Percentiles rank a stretch among this genome's conserved stretches.
Evolutionary conservation across 2,888 invertebrate species (phyloP).

Genomic region (Chrysopilus asiliformis): DNA sequence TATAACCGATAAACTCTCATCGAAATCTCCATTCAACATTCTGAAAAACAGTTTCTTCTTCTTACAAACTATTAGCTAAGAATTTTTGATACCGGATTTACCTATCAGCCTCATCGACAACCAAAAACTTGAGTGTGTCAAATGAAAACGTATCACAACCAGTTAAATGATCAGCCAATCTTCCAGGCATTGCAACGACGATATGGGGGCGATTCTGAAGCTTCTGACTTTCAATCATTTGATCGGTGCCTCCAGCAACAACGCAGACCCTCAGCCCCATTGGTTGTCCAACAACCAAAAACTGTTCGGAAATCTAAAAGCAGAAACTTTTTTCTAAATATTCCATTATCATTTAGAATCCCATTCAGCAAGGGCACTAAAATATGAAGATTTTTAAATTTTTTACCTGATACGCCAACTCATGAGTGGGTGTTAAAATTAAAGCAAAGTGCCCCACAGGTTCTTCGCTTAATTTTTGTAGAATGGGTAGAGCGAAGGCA

Average conservation of each 20-base stretch:
- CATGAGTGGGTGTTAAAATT: conserved; percentile 88
- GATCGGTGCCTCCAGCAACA: conserved; percentile 91
- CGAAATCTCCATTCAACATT: conserved; percentile 61
- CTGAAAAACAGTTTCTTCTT: conserved; percentile 19
- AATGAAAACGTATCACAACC: conserved; percentile 75
- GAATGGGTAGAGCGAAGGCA: conserved; percentile 89
- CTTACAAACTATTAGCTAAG: background rate
- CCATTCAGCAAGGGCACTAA: too few species aligned
- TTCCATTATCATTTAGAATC: too few species aligned
- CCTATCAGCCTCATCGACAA: conserved; percentile 92
- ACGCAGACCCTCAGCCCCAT: conserved; percentile 71
- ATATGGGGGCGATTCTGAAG: conserved; percentile 79
- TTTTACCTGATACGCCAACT: conserved; percentile 62
- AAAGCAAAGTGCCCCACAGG: conserved; percentile 94
- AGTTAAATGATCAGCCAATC: conserved; percentile 83
- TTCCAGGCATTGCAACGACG: conserved; percentile 92
- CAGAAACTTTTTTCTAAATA: too few species aligned
- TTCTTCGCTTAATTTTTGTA: conserved; percentile 83
- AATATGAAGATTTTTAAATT: too few species aligned
- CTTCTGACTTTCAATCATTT: conserved; percentile 75
- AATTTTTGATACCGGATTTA: conserved; percentile 22
- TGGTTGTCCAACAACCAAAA: conserved; percentile 79
- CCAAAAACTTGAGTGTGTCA: conserved; percentile 67
- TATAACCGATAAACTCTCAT: conserved; percentile 68
- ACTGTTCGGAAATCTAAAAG: conserved; percentile 82